A percentile compares a stretch with the other conserved stretches of the same genome.
Evolutionary conservation across 2,113 vertebrate genomes (phyloP).

Genomic region (Gasterosteus nipponicus): DNA sequence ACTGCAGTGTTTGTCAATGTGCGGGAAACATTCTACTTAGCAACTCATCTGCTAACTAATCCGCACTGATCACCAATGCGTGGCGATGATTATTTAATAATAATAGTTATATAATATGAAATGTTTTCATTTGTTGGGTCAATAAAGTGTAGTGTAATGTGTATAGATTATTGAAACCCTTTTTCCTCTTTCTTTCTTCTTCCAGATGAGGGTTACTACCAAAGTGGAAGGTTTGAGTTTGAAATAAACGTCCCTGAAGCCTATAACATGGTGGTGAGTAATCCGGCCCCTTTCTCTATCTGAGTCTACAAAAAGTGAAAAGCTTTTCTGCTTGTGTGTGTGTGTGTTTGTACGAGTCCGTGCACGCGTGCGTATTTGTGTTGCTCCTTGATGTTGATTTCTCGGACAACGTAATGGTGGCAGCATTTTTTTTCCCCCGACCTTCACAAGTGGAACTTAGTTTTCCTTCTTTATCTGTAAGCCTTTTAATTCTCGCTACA

Average conservation of each 20-base stretch:
- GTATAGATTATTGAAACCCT: background rate
- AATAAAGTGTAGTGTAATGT: background rate
- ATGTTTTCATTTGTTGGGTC: background rate
- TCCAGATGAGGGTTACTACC: slow-evolving; percentile 98
- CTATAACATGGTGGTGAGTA: slow-evolving; percentile 99
- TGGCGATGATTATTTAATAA: background rate
- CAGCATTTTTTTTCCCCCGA: background rate
- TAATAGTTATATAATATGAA: too few species aligned
- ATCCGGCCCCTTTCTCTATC: background rate
- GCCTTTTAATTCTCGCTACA: background rate
- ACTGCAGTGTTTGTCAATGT: too few species aligned
- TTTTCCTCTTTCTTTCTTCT: slow-evolving; percentile 12
- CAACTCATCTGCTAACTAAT: background rate
- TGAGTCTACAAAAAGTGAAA: background rate
- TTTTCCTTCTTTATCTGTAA: background rate
- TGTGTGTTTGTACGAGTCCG: background rate
- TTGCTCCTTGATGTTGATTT: background rate
- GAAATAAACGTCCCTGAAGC: slow-evolving; percentile 97
- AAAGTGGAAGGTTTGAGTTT: slow-evolving; percentile 97
- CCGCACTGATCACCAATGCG: background rate
- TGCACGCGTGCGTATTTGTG: background rate
- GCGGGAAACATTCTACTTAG: background rate
- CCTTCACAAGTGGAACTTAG: background rate
- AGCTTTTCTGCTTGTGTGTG: background rate
- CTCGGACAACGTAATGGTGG: background rate